A percentile compares a stretch with the other conserved stretches of the same genome.
Conservation (phyloP, 2,113 vertebrate species). For the Ahaetulla prasina region DNA sequence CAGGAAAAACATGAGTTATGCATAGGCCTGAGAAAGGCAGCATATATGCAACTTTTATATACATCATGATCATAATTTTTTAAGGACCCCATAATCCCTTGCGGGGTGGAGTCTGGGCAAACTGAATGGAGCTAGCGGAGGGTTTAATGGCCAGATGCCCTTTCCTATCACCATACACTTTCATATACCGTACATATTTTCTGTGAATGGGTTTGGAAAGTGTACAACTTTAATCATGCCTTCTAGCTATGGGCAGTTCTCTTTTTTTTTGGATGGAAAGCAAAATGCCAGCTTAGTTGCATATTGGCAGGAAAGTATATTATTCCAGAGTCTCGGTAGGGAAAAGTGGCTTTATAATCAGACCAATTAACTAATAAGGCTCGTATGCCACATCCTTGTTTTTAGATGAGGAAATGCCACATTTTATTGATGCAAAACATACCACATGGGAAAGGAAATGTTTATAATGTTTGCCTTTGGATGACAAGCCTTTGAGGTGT, state of each 20-base stretch:
- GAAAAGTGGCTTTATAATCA: neutral
- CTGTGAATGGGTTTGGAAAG: neutral
- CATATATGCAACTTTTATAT: neutral
- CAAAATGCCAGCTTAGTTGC: neutral
- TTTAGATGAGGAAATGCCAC: neutral
- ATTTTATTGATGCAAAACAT: conserved; percentile 11
- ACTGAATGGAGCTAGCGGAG: too few relatives aligned
- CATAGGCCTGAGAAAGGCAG: neutral
- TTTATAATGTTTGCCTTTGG: neutral
- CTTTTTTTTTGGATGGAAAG: neutral
- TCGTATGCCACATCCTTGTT: neutral
- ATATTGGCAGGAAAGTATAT: neutral
- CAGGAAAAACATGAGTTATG: neutral
- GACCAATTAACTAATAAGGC: neutral
- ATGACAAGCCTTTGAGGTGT: conserved; percentile 26
- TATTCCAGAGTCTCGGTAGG: neutral
- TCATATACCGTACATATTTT: neutral
- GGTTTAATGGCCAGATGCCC: too few relatives aligned
- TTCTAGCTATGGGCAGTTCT: neutral
- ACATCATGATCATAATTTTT: neutral
- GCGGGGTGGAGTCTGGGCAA: too few relatives aligned
- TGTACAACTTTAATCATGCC: neutral
- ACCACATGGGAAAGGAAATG: conserved; percentile 1
- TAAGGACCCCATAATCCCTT: too few relatives aligned
- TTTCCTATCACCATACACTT: too few relatives aligned